Evolutionary conservation across 2,113 vertebrate species (phyloP).

Genomic region (Cyanoramphus novaezelandiae): DNA sequence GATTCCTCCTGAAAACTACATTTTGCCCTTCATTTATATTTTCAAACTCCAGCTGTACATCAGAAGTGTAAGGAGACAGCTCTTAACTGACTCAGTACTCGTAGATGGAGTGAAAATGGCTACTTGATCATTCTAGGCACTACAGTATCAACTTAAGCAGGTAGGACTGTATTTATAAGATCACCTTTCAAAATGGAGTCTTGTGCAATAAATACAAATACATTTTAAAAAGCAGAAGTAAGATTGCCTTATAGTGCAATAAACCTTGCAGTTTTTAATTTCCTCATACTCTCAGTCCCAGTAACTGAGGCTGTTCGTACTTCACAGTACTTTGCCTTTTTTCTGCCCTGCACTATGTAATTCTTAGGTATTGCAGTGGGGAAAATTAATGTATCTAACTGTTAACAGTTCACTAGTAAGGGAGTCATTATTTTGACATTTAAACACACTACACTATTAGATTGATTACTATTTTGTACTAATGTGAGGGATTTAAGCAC

Average conservation of each 20-base stretch:
- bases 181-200: not conserved
- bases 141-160: not conserved
- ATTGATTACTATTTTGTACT: not conserved
- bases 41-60: not conserved
- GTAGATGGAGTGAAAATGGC: not conserved
- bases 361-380: not conserved
- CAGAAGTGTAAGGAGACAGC: not conserved
- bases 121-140: not conserved
- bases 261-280: not conserved
- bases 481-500: not conserved
- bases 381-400: not conserved
- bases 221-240: not conserved
- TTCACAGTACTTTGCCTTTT: not conserved
- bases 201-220: not conserved
- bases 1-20: not conserved
- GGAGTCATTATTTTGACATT: not conserved
- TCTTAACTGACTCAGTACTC: not conserved
- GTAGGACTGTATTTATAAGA: not conserved
- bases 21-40: not conserved
- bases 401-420: not conserved
- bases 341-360: not conserved
- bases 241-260: not conserved
- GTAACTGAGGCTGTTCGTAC: not conserved
- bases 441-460: not conserved
- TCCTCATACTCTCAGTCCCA: not conserved